phyloP scores from a whole-genome alignment of 2,888 invertebrate species.

The Dione juno region DNA sequence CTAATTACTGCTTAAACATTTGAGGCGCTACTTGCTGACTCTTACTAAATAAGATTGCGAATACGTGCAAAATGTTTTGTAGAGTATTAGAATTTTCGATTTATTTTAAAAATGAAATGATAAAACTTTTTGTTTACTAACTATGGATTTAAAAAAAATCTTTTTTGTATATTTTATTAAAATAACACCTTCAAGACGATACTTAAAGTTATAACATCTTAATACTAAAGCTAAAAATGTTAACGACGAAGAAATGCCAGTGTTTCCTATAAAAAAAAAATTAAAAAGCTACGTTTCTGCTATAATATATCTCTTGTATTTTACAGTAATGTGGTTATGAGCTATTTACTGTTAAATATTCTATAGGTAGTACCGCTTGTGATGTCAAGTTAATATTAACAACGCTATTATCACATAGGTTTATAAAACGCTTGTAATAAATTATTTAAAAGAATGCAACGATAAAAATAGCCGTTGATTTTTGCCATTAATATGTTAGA shows the following conservation, averaged over 20 bases:
- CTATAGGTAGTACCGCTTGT: background rate
- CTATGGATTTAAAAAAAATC: too few relatives aligned
- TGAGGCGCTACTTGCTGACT: background rate
- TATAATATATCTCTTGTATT: too few relatives aligned
- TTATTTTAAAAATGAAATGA: background rate
- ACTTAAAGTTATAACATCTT: too few relatives aligned
- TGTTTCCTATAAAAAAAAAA: too few relatives aligned
- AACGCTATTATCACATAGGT: background rate
- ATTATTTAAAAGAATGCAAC: background rate
- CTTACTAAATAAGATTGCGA: conserved; percentile 8
- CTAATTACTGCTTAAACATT: background rate
- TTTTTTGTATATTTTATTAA: too few relatives aligned
- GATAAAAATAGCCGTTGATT: background rate
- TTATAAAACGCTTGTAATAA: background rate
- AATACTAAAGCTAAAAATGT: too few relatives aligned
- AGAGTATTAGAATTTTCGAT: background rate
- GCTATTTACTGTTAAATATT: background rate
- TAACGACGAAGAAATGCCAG: too few relatives aligned
- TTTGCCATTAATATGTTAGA: too few relatives aligned
- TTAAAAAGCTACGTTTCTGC: too few relatives aligned
- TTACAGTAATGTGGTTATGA: too few relatives aligned
- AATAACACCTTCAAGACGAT: too few relatives aligned
- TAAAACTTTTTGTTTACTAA: too few relatives aligned
- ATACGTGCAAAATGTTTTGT: background rate
- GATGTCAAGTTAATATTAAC: background rate